Conservation (phyloP, 2,797 vertebrate species). For the Sebastes minor region DNA sequence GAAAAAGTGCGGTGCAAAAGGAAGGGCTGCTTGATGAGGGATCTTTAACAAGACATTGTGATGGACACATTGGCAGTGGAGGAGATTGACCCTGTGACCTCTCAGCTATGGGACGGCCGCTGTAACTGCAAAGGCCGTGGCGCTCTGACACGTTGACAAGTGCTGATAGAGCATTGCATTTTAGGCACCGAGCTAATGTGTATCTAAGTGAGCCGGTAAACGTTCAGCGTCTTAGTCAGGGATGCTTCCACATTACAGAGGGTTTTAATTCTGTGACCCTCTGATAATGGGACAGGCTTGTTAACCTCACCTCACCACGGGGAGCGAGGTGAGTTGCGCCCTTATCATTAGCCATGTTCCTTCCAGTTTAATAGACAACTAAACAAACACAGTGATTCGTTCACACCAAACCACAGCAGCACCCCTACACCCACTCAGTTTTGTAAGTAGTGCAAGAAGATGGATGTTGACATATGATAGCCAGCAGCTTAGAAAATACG, state of each 20-base stretch:
- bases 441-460: slow-evolving; percentile 11
- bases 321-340: neutral
- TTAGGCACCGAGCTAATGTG: neutral
- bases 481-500: slow-evolving; percentile 9
- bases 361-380: slow-evolving; percentile 23
- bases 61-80: slow-evolving; percentile 38
- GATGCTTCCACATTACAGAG: slow-evolving; percentile 1
- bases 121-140: slow-evolving; percentile 16
- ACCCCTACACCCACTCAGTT: slow-evolving; percentile 16
- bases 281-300: neutral
- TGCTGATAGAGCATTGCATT: slow-evolving; percentile 19
- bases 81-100: slow-evolving; percentile 26
- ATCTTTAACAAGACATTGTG: slow-evolving; percentile 26
- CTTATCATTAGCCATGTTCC: slow-evolving; percentile 4
- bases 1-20: neutral
- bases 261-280: slow-evolving; percentile 2
- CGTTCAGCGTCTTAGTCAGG: neutral
- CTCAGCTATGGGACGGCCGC: slow-evolving; percentile 10
- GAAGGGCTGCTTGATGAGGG: neutral
- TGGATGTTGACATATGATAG: slow-evolving; percentile 31
- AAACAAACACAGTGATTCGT: slow-evolving; percentile 6
- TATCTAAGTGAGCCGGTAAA: neutral
- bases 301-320: slow-evolving; percentile 2
- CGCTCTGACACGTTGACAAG: slow-evolving; percentile 10
- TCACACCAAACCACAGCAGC: neutral